Conservation (phyloP, 2,888 invertebrate genomes). For the Bellardia bayeri region DNA sequence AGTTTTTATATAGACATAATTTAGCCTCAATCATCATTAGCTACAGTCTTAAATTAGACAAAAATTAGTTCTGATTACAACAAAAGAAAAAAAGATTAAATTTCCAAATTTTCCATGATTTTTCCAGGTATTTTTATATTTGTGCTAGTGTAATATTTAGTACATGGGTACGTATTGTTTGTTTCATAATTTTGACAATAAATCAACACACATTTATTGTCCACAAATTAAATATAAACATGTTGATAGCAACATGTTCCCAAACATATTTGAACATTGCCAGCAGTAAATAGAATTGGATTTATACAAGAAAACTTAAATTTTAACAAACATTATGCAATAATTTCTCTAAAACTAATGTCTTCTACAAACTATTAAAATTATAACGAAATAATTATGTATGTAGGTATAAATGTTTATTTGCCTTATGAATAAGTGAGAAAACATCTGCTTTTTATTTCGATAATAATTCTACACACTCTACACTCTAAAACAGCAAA, state of each 20-base stretch:
- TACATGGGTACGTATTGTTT: too few relatives aligned
- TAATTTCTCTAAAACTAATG: neutral
- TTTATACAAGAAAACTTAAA: neutral
- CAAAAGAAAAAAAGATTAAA: too few relatives aligned
- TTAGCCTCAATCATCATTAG: too few relatives aligned
- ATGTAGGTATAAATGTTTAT: neutral
- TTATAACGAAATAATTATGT: neutral
- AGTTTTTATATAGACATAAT: too few relatives aligned
- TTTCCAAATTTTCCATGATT: too few relatives aligned
- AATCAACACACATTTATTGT: neutral
- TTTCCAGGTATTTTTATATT: neutral
- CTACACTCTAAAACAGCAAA: constrained; percentile 25
- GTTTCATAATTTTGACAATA: neutral
- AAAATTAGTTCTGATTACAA: too few relatives aligned
- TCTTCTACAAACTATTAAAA: too few relatives aligned
- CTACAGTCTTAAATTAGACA: too few relatives aligned
- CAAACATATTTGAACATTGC: neutral
- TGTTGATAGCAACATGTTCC: neutral
- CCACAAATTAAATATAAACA: neutral
- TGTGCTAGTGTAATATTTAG: too few relatives aligned
- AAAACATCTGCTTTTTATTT: constrained; percentile 56
- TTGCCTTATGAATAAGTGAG: constrained; percentile 4
- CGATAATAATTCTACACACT: constrained; percentile 29
- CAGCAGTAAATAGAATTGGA: neutral
- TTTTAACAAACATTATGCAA: neutral